phyloP scores from a whole-genome alignment of 1,140 invertebrate species.

The Drosophila sucinea region DNA sequence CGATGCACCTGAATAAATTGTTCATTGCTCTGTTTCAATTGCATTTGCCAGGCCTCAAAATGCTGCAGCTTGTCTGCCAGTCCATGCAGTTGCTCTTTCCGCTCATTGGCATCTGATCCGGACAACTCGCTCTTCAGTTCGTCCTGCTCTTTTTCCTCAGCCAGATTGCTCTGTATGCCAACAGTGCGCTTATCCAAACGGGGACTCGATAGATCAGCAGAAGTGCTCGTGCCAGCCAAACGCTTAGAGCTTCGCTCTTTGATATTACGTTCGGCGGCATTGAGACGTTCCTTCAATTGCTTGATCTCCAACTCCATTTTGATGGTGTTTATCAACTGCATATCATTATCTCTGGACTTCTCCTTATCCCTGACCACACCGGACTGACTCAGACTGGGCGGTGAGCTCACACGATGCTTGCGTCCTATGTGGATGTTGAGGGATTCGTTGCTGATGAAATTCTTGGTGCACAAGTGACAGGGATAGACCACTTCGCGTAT shows the following conservation, averaged over 20 bases:
- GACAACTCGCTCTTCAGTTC: conserved; percentile 38
- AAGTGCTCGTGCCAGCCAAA: neutral
- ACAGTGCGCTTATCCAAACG: conserved; percentile 57
- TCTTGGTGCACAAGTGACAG: conserved; percentile 79
- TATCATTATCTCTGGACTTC: conserved; percentile 65
- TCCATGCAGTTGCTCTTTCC: conserved; percentile 59
- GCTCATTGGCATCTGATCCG: conserved; percentile 44
- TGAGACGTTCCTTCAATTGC: conserved; percentile 78
- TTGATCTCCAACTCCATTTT: conserved; percentile 82
- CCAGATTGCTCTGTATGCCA: conserved; percentile 74
- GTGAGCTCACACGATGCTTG: conserved; percentile 57
- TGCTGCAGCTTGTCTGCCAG: conserved; percentile 58
- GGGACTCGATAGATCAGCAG: conserved; percentile 24
- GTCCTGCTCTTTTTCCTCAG: conserved; percentile 71
- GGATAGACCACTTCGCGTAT: conserved; percentile 77
- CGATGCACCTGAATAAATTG: conserved; percentile 51
- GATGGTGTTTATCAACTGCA: conserved; percentile 77
- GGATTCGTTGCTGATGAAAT: conserved; percentile 79
- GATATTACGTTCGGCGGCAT: conserved; percentile 73
- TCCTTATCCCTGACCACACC: conserved; percentile 27
- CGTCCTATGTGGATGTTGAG: conserved; percentile 73
- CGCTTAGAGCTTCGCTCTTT: conserved; percentile 52
- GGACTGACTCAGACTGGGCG: conserved; percentile 13
- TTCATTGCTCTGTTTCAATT: conserved; percentile 63
- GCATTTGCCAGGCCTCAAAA: conserved; percentile 67